Conservation (phyloP, 2,797 vertebrate genomes). For the Sebastes iracundus region DNA sequence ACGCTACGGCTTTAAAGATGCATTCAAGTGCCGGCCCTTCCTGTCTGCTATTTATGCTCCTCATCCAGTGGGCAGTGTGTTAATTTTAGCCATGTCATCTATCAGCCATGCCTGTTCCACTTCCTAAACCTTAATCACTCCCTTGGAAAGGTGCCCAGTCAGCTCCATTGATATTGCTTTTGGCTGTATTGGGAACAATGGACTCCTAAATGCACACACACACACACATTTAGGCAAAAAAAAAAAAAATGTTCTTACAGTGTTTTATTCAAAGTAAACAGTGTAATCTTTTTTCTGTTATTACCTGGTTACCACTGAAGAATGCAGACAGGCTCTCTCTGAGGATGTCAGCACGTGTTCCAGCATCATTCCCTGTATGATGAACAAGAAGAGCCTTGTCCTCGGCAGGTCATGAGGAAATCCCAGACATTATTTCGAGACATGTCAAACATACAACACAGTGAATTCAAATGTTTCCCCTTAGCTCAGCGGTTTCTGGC, state of each 20-base stretch:
- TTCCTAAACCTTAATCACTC: conserved; percentile 80
- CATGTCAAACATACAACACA: not conserved
- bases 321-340: not conserved
- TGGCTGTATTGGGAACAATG: conserved; percentile 41
- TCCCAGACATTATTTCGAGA: not conserved
- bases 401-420: conserved; percentile 18
- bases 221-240: not conserved
- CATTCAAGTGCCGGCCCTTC: conserved; percentile 54
- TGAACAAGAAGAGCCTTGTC: not conserved
- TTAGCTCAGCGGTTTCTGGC: not conserved
- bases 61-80: conserved; percentile 74
- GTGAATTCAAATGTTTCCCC: not conserved
- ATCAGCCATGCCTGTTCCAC: conserved; percentile 74
- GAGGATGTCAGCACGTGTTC: not conserved
- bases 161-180: conserved; percentile 53
- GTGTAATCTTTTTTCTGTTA: not conserved
- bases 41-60: conserved; percentile 75
- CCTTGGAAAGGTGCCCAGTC: conserved; percentile 64
- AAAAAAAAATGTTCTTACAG: no score
- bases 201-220: conserved; percentile 14
- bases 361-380: not conserved
- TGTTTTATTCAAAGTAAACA: conserved; percentile 4
- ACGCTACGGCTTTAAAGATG: conserved; percentile 29
- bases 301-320: conserved; percentile 30
- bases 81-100: conserved; percentile 84